These are phyloP conservation scores for Whitmania pigra DNA, from an alignment of 1,140 invertebrate species.

Conservation along the genomic window DNA sequence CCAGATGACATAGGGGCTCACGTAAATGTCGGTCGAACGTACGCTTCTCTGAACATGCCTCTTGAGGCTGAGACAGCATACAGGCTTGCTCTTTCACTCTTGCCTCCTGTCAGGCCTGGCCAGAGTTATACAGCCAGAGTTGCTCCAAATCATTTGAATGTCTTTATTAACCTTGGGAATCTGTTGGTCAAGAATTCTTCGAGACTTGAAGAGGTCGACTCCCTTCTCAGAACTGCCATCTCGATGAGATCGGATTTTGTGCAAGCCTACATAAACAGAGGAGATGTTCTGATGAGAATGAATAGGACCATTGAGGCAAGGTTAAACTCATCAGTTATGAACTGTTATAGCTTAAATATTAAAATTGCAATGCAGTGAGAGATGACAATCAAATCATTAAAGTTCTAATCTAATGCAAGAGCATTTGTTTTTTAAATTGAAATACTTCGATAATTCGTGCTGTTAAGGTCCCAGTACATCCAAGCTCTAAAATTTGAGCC, in stretches of 20 bases:
- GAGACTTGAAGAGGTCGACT: conserved; percentile 78
- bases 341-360: neutral
- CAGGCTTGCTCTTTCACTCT: conserved; percentile 66
- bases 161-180: conserved; percentile 87
- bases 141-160: conserved; percentile 87
- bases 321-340: conserved; percentile 26
- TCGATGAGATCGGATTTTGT: conserved; percentile 94
- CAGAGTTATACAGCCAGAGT: conserved; percentile 87
- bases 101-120: conserved; percentile 53
- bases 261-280: conserved; percentile 89
- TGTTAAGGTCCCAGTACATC: conserved; percentile 58
- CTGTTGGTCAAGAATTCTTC: conserved; percentile 83
- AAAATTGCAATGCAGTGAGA: neutral
- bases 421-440: neutral
- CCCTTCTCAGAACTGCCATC: conserved; percentile 80
- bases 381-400: conserved; percentile 7
- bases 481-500: conserved; percentile 80
- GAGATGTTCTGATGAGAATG: conserved; percentile 85
- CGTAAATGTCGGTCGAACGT: conserved; percentile 87
- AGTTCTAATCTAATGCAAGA: conserved; percentile 8
- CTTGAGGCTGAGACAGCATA: conserved; percentile 84
- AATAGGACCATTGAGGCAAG: conserved; percentile 48
- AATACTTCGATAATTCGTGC: neutral
- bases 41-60: conserved; percentile 78
- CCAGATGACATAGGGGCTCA: conserved; percentile 89